Conservation (phyloP, 2,797 vertebrate species). For the Coregonus ussuriensis region DNA sequence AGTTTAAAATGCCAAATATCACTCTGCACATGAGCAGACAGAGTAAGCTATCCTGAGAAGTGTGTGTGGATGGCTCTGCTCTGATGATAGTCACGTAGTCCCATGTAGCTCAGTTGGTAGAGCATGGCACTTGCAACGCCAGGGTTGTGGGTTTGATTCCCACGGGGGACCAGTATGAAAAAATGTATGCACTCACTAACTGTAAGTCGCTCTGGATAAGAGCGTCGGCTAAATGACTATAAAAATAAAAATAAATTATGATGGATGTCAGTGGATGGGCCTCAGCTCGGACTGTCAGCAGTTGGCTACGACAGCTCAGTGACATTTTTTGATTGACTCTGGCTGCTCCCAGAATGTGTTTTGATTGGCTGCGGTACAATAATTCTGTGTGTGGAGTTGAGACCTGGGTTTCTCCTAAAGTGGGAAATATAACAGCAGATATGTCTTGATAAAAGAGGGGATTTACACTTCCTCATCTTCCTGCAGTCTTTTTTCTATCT, state of each 20-base stretch:
- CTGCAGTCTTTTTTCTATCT: not conserved
- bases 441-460: not conserved
- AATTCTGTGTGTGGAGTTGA: no score
- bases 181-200: no score
- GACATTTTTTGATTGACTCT: not conserved
- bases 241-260: no score
- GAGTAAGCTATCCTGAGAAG: not conserved
- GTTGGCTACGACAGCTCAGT: not conserved
- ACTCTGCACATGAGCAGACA: not conserved
- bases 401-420: not conserved
- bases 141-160: no score
- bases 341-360: no score
- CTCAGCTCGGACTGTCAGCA: conserved; percentile 5
- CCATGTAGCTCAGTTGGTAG: no score
- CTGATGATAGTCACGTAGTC: not conserved
- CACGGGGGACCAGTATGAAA: no score
- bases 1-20: not conserved
- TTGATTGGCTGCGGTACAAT: not conserved
- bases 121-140: no score
- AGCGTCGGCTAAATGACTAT: no score
- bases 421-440: not conserved
- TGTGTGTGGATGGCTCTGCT: not conserved
- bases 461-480: not conserved
- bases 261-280: conserved; percentile 4
- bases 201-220: no score